Evolutionary conservation across 2,888 invertebrate genomes (phyloP), one percentile per base, ranked within the genome.

Genomic region (Parnassius smintheus): DNA sequence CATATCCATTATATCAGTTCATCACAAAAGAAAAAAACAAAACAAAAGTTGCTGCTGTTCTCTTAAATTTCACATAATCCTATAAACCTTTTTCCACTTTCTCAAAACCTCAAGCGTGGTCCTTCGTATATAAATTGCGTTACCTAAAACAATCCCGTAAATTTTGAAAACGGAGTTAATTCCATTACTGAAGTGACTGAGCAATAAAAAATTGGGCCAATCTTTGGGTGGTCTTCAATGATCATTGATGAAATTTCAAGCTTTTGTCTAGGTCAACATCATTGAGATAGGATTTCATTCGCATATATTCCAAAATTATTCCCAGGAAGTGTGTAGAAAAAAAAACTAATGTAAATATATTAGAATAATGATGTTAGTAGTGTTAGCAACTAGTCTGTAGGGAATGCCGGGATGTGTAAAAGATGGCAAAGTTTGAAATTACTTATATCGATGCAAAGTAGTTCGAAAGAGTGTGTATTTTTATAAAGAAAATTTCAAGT

Each of bases 201-300:
- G 49, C 50, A 60, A 49, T 60, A 41, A 59, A 52, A 45, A 54
- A 45, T 52, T 52, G 65, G 22, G 66, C 68, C 67, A 66, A 67
- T 62, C 70, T 63, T 76, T 75, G 76, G 77, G 69, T 75, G 71
- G 81, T 78, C 78, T 72, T 68, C 77, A 72, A 71, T 81, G 80
- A 80, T 89, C 90, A 90, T 90, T 90, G 90, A 89, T 90, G 88
- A 88, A 90, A 89, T 88, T 88, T 88, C 86, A 85, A 87, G 86
- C 86, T 86, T 86, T 66, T 72, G 73, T 70, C 74, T 76, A 76
- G 76, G 80, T 80, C 78, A 56, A 64, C 82, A 82, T 84, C 81
- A 72, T 81, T 74, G 66, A 75, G 71, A 69, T 74, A 69, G 69
- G 66, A 73, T 75, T 73, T 65, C 68, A 68, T 72, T 72, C 66